A percentile compares a stretch with the other conserved stretches of the same genome.
Evolutionary conservation across 1,140 invertebrate genomes (phyloP).

Genomic region (Meloidogyne hapla): DNA sequence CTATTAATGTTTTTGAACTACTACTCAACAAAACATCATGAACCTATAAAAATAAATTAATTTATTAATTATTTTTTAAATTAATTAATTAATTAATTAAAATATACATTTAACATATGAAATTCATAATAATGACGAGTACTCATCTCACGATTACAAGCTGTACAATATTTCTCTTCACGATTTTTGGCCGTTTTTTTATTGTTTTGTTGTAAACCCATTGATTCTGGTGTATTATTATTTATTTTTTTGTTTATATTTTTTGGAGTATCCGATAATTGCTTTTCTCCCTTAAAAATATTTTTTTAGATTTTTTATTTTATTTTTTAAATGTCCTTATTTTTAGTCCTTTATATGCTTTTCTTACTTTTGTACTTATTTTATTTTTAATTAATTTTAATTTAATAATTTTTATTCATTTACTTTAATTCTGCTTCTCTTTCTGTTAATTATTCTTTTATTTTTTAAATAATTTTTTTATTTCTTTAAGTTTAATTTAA

Average conservation of each 20-base stretch:
- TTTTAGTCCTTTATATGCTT: background rate
- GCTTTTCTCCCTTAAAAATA: constrained; percentile 12
- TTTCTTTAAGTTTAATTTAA: too few relatives aligned
- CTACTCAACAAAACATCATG: constrained; percentile 21
- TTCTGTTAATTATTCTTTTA: too few relatives aligned
- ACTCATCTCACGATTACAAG: constrained; percentile 24
- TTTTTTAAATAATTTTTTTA: too few relatives aligned
- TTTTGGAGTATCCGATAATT: constrained; percentile 5
- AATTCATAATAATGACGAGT: constrained; percentile 25
- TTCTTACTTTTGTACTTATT: background rate
- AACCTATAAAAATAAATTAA: constrained; percentile 4
- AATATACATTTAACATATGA: constrained; percentile 27
- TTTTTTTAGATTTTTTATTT: background rate
- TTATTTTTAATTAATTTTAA: background rate
- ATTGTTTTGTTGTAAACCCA: background rate
- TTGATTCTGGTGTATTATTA: background rate
- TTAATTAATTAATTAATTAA: background rate
- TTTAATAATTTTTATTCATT: too few relatives aligned
- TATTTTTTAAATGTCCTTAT: background rate
- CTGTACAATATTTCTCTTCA: constrained; percentile 18
- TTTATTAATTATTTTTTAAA: background rate
- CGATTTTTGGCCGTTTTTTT: constrained; percentile 10
- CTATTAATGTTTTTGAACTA: background rate
- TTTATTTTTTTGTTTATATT: constrained; percentile 9
- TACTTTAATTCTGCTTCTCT: too few relatives aligned